Conservation (phyloP, 2,113 vertebrate genomes). For the Dicaeum eximium region DNA sequence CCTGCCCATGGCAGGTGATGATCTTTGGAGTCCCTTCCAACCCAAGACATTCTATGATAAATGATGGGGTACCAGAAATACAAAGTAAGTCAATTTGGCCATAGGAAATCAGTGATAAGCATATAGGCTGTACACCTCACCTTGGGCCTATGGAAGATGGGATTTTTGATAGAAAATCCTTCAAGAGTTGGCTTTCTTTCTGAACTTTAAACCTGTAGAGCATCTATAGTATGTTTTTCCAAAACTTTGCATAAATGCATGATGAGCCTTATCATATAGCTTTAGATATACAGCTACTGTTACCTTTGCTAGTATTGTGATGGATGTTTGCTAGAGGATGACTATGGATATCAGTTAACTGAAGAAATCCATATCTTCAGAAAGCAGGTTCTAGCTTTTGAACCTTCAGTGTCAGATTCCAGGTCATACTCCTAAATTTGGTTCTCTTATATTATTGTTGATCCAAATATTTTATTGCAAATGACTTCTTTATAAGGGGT, state of each 20-base stretch:
- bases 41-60: background rate
- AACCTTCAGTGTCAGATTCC: background rate
- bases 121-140: background rate
- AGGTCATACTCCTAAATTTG: background rate
- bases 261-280: background rate
- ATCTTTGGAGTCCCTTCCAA: background rate
- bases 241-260: background rate
- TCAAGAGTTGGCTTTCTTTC: background rate
- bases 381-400: background rate
- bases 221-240: background rate
- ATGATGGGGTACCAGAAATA: background rate
- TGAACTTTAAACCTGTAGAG: background rate
- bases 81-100: background rate
- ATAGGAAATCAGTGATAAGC: background rate
- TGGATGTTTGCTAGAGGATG: background rate
- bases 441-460: background rate
- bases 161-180: background rate
- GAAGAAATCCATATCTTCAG: background rate
- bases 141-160: background rate
- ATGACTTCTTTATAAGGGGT: background rate
- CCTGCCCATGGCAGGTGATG: background rate
- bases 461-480: background rate
- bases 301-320: background rate
- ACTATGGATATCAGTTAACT: background rate
- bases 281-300: background rate